Evolutionary conservation across 2,113 vertebrate species (phyloP), one percentile per base, ranked within the genome.

Genomic region (Cyprinodon brontotheroides): DNA sequence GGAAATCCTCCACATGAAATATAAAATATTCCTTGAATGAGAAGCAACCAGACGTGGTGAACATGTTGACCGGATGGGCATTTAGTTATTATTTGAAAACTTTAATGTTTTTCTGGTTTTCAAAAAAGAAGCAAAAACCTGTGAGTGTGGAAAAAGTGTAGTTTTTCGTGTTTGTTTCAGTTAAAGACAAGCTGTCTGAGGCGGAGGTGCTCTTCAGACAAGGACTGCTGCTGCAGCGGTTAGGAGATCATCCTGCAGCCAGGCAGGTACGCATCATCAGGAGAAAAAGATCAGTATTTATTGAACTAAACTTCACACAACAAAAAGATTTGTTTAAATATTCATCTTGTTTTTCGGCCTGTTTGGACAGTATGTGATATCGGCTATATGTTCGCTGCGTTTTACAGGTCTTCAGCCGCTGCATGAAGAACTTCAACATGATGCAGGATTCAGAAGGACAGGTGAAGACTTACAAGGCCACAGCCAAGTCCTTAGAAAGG

Each of bases 401-500:
- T 81, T 20, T 82, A 13, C 75, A 94, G 93, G 86, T 89, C 77
- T 87, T 94, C 47, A 87, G 72, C 57, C 68, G 37, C 0, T 88
- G 70, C 63, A 60, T 89, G 68, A 75, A 92, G 66, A 89, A 92
- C 2, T 88, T 29, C 6, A 74, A 39, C 1, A 57, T 37, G 0
- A 76, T 92, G 65, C 37, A 82, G 37, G 79, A 94, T 11, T 7
- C 73, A 20, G 74, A 83, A 0, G 71, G 80, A 7, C 68, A 90
- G 20, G 89, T 80, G 0, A 86, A 74, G 65, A 71, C 86, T 13
- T 92, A 89, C 74, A 91, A 75, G 66, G 91, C 91, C 2, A 79
- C 84, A 22, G 89, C 89, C 70, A 84, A 78, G 68, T 91, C 79
- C 66, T 20, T 89, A 12, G 69, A 93, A 75, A 91, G 90, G 92